Base-by-base conservation (phyloP, 2,888 invertebrate species). In the Parasteatoda lunata region DNA sequence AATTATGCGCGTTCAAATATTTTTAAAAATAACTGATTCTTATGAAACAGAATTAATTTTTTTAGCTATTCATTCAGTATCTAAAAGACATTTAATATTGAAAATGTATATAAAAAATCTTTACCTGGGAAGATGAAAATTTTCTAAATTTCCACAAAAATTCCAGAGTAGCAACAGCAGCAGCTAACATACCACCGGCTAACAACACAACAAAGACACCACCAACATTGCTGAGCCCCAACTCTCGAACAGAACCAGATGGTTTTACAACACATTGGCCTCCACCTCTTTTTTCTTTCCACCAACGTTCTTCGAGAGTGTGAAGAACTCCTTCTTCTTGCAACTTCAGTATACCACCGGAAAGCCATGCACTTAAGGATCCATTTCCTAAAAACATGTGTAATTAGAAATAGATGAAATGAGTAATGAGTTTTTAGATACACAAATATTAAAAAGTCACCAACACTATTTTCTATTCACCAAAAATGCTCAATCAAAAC, bases 341-440 rank as follows among this genome's bases (percentile, higher is more conserved):
- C 52, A 93, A 91, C 81, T 91, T 91, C 73, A 93, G 90, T 15
- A 93, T 93, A 7, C 89, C 97, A 59, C 97, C 96, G 91, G 97
- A 98, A 90, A 98, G 96, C 83, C 88, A 88, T 0, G 59, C 51
- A 15, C 69, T 82, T 51, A 87, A 51, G 1, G 86, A 77, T 3
- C 64, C 77, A 9, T 87, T 87, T 3, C 81, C 86, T 87, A 30
- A 5, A 48, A 9, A 4, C 4, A 75, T 4, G 5, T 30, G 30
- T 1, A 30, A 30, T 30, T 30, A 1, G 30, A 30, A 30, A 30
- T 30, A 30, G n/a, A n/a, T n/a, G n/a, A n/a, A n/a, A n/a, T n/a
- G n/a, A n/a, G n/a, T n/a, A n/a, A n/a, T 30, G 30, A 30, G 2
- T 1, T 30, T 30, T 30, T 30, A 1, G 30, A 30, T 30, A 30